A percentile compares a stretch with the other conserved stretches of the same genome.
Conservation (phyloP, 2,797 vertebrate species). For the Amniataba percoides region DNA sequence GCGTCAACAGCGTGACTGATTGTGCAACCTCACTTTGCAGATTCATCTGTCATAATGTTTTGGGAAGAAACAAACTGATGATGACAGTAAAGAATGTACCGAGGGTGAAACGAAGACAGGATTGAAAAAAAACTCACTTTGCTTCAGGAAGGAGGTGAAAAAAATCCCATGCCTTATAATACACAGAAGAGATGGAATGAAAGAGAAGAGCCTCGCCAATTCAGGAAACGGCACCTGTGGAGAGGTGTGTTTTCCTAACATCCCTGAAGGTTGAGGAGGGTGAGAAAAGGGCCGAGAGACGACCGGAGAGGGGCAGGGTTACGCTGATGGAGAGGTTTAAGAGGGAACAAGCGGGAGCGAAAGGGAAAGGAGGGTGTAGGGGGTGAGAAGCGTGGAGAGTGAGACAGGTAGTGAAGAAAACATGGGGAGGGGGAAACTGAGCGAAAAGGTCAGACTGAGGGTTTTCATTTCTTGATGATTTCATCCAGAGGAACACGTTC, state of each 20-base stretch:
- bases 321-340: slow-evolving; percentile 33
- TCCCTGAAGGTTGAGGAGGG: slow-evolving; percentile 24
- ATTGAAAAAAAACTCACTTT: slow-evolving; percentile 10
- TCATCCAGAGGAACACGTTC: slow-evolving; percentile 61
- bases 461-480: slow-evolving; percentile 68
- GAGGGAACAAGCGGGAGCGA: slow-evolving; percentile 21
- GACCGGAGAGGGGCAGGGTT: slow-evolving; percentile 19
- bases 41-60: not conserved
- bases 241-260: slow-evolving; percentile 44
- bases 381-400: slow-evolving; percentile 4
- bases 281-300: slow-evolving; percentile 22
- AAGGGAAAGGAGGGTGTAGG: slow-evolving; percentile 40
- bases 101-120: not conserved
- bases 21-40: not conserved
- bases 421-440: slow-evolving; percentile 27
- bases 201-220: slow-evolving; percentile 28
- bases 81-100: not conserved
- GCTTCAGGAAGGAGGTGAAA: not conserved
- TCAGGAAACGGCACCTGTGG: slow-evolving; percentile 30
- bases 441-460: slow-evolving; percentile 49
- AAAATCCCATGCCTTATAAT: not conserved
- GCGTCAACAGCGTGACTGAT: slow-evolving; percentile 11
- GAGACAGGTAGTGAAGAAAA: slow-evolving; percentile 42
- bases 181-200: not conserved
- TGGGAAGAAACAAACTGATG: not conserved